Base-by-base conservation (phyloP, 2,888 invertebrate species). In the Rhorus exstirpatorius region DNA sequence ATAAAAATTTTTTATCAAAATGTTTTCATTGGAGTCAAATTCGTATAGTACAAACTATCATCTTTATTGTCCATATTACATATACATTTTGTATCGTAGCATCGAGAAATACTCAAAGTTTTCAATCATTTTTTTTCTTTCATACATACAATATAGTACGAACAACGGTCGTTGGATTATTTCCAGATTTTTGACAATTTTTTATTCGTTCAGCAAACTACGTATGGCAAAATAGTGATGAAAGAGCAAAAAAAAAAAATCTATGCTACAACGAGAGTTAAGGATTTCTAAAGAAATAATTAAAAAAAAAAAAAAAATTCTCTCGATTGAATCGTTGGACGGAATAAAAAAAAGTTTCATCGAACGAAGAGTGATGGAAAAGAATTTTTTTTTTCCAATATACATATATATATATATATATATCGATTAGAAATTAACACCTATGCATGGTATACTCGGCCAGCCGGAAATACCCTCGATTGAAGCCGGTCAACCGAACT, bases 31-130 rank as follows among this genome's bases (percentile, higher is more conserved):
- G n/a, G n/a, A n/a, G n/a, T n/a, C n/a, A 49, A 46, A 19, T 49
- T 10, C 31, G 26, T 41, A 31, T 38, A n/a, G 79, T 82, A 79
- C 41, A 82, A 82, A 82, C 71, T 72, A 71, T 79, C 71, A 53
- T 21, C 76, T 83, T 83, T 80, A 83, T 83, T 83, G 67, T 83
- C 80, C 67, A 76, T 70, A 65, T 74, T 79, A 80, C 75, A 80
- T 71, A 72, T 65, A 46, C 68, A 65, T 68, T 72, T 58, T 17
- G 38, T 31, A 53, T 61, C 12, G 8, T 17, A 21, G 24, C 8
- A 26, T 21, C 19, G 17, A 76, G 44, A 12, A 12, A 31, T 41
- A 19, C 12, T 31, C 8, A 70, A 44, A 35, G 53, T 49, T 49
- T 49, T n/a, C 17, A n/a, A n/a, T n/a, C 10, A 7, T 49, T 24